Base-by-base conservation (phyloP, 1,140 invertebrate genomes). In the Psix sp. region DNA sequence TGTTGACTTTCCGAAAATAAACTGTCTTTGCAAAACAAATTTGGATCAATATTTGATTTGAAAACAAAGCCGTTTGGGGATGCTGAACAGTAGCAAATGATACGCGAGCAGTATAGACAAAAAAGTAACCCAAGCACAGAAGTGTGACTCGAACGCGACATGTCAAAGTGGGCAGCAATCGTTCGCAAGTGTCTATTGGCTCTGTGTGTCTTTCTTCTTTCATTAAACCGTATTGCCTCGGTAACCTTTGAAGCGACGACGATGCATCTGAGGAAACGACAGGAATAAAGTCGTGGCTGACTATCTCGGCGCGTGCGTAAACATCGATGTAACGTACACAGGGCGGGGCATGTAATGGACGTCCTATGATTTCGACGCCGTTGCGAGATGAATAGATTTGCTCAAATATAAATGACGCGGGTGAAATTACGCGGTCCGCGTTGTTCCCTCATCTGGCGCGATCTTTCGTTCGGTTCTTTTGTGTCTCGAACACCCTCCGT, bases 131-230 rank as follows among this genome's bases (percentile, higher is more conserved):
- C n/a, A n/a, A n/a, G n/a, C n/a, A n/a, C n/a, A n/a, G n/a, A n/a
- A n/a, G n/a, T n/a, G n/a, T n/a, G n/a, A n/a, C n/a, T n/a, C n/a
- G 26, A 24, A 29, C 26, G 26, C n/a, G 26, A 24, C 21, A 59
- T 77, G 52, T 79, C 73, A 79, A 79, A 81, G 74, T 78, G 46
- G 54, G 51, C 39, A 74, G 67, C 49, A 60, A 71, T 63, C 76
- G 51, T 66, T 77, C 75, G 54, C 76, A 20, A 48, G 60, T 48
- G 74, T 72, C 74, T 59, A 76, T 72, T 24, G 33, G n/a, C 13
- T 24, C 3, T 3, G 60, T 48, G 66, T n/a, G n/a, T n/a, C n/a
- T n/a, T n/a, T n/a, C n/a, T n/a, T n/a, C n/a, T 71, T 71, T 72
- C 66, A 76, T 72, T 72, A 62, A 76, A 76, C 71, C 72, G 54